Percentiles rank a stretch among this genome's conserved stretches.
phyloP scores from a whole-genome alignment of 1,140 invertebrate species.

The Nephila pilipes region DNA sequence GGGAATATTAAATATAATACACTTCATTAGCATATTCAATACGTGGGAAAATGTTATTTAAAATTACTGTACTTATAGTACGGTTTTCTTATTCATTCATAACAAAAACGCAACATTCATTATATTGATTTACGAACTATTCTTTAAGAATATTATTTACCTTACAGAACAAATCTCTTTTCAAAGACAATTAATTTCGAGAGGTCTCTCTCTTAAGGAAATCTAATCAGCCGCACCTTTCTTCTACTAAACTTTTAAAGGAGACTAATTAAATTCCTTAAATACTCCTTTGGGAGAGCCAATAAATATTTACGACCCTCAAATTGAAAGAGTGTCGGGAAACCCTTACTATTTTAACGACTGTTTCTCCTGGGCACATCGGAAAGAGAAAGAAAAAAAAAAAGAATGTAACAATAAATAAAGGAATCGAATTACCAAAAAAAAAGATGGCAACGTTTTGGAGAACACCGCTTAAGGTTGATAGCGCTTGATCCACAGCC shows the following conservation, averaged over 20 bases:
- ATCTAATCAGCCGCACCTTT: background rate
- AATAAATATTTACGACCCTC: constrained; percentile 42
- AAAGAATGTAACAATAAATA: constrained; percentile 34
- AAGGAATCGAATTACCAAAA: constrained; percentile 5
- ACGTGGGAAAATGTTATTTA: too few species aligned
- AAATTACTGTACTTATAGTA: too few species aligned
- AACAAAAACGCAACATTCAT: background rate
- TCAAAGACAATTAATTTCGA: background rate
- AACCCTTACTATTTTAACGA: constrained; percentile 43
- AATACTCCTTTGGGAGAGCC: constrained; percentile 13
- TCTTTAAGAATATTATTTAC: background rate
- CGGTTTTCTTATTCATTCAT: too few species aligned
- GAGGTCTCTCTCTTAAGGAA: background rate
- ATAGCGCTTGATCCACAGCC: background rate
- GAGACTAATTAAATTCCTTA: constrained; percentile 59
- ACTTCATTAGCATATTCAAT: too few species aligned
- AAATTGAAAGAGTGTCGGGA: constrained; percentile 47
- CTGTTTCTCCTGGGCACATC: background rate
- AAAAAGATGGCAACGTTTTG: constrained; percentile 15
- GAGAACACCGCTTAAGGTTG: constrained; percentile 27
- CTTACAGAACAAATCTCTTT: background rate
- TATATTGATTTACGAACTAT: background rate
- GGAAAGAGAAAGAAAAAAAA: constrained; percentile 1
- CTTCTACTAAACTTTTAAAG: constrained; percentile 8
- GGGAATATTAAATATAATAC: too few species aligned